These are phyloP conservation scores for Aricia agestis DNA, from an alignment of 1,140 invertebrate species.

Conservation along the genomic window DNA sequence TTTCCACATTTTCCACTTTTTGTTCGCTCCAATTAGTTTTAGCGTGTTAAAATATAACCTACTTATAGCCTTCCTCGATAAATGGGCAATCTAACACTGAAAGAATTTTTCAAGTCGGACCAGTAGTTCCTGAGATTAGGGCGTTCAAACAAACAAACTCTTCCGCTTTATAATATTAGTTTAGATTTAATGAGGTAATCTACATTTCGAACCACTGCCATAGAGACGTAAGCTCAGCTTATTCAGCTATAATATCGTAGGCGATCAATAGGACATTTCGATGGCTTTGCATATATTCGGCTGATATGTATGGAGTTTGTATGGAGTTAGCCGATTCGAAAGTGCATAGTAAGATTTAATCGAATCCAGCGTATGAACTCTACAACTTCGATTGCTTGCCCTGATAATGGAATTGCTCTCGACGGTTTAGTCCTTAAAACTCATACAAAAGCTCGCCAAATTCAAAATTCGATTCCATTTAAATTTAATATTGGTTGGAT, in stretches of 20 bases:
- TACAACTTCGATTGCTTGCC: background rate
- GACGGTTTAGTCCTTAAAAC: background rate
- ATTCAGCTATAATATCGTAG: slow-evolving; percentile 6
- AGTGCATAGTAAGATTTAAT: slow-evolving; percentile 18
- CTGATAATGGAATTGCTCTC: background rate
- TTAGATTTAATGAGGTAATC: background rate
- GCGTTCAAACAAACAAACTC: too few species aligned
- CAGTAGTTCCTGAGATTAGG: too few species aligned
- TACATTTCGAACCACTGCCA: background rate
- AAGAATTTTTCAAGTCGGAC: too few species aligned
- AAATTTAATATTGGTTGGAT: background rate
- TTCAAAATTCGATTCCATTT: background rate
- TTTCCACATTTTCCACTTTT: too few species aligned
- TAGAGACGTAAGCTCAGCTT: background rate
- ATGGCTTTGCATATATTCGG: background rate
- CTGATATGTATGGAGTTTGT: background rate
- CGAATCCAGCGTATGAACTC: background rate
- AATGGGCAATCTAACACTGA: too few species aligned
- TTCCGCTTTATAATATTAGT: too few species aligned
- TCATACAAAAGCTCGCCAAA: background rate
- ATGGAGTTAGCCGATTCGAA: slow-evolving; percentile 29
- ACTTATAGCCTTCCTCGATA: too few species aligned
- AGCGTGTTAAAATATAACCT: too few species aligned
- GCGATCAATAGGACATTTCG: background rate
- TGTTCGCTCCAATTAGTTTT: too few species aligned